Evolutionary conservation across 2,888 invertebrate genomes (phyloP).

Genomic region (Cataglyphis albicans): DNA sequence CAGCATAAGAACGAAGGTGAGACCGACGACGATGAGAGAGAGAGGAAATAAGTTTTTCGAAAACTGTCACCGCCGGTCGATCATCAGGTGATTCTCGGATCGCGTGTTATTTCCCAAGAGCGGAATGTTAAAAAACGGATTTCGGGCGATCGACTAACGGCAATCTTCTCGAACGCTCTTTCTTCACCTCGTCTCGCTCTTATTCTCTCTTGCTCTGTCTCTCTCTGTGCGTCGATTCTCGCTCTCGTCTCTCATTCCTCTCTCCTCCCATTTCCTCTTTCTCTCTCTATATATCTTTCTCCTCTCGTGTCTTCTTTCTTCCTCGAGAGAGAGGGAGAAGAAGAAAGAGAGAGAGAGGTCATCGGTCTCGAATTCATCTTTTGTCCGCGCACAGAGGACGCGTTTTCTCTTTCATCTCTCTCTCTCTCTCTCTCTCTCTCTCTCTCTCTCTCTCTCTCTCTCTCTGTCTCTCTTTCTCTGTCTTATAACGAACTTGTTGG

Average conservation of each 20-base stretch:
- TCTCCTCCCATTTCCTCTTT: not conserved
- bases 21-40: conserved; percentile 10
- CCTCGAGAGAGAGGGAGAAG: not conserved
- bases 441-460: conserved; percentile 40
- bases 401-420: conserved; percentile 34
- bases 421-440: conserved; percentile 27
- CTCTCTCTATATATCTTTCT: conserved; percentile 42
- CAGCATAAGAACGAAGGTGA: conserved; percentile 8
- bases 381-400: conserved; percentile 61
- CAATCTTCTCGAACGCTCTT: conserved; percentile 71
- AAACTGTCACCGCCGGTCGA: conserved; percentile 76
- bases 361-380: conserved; percentile 76
- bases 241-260: not conserved
- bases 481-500: conserved; percentile 43
- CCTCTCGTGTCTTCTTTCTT: conserved; percentile 49
- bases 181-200: conserved; percentile 65
- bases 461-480: conserved; percentile 33
- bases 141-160: conserved; percentile 75
- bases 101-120: conserved; percentile 69
- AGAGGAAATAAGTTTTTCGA: conserved; percentile 77
- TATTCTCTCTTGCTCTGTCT: conserved; percentile 23
- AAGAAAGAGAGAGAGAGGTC: conserved; percentile 67
- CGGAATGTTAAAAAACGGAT: conserved; percentile 70
- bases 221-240: not conserved
- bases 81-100: conserved; percentile 71